Conservation (phyloP, 2,888 invertebrate genomes). For the Plebejus melissa region DNA sequence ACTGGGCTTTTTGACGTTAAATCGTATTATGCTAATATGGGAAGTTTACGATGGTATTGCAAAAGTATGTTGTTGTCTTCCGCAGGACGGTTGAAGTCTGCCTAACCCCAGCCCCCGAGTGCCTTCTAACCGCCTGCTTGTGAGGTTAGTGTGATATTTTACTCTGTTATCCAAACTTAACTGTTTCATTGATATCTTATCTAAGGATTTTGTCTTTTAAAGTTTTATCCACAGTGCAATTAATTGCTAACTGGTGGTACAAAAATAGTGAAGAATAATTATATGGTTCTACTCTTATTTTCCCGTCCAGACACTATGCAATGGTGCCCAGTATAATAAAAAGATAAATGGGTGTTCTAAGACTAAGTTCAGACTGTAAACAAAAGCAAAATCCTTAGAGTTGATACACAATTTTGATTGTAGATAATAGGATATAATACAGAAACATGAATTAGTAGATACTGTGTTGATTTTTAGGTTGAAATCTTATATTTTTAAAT, state of each 20-base stretch:
- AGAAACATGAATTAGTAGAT: neutral
- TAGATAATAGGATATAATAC: neutral
- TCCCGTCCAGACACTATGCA: no score
- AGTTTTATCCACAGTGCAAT: no score
- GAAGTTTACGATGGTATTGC: slow-evolving; percentile 46
- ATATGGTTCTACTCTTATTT: no score
- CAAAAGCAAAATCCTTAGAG: neutral
- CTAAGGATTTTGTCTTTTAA: neutral
- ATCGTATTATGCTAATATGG: slow-evolving; percentile 49
- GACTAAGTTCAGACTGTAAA: neutral
- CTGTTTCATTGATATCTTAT: neutral
- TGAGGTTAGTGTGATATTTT: slow-evolving; percentile 64
- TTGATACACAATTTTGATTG: neutral
- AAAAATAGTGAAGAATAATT: no score
- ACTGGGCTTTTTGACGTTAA: slow-evolving; percentile 46
- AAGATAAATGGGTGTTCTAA: neutral
- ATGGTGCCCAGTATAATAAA: no score
- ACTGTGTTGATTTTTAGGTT: neutral
- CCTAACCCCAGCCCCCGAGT: slow-evolving; percentile 69
- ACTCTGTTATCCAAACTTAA: slow-evolving; percentile 1
- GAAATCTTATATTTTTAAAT: neutral
- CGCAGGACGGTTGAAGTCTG: slow-evolving; percentile 73
- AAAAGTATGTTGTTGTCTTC: slow-evolving; percentile 62
- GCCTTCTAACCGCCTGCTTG: slow-evolving; percentile 74
- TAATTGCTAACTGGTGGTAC: no score